Evolutionary conservation across 2,113 vertebrate genomes (phyloP).

Genomic region (Saiga tatarica): DNA sequence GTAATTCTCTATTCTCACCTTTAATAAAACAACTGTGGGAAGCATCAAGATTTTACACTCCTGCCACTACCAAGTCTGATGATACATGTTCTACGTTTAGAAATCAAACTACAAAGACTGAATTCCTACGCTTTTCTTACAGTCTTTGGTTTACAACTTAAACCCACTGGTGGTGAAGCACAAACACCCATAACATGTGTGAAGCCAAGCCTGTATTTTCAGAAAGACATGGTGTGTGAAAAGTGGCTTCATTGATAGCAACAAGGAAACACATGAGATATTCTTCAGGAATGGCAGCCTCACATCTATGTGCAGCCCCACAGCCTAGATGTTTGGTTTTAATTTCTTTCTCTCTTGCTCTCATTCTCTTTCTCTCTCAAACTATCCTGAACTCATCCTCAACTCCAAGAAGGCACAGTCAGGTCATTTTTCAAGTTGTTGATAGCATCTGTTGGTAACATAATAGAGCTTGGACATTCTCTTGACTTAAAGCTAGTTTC

Average conservation of each 20-base stretch:
- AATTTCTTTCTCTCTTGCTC: background rate
- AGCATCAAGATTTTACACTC: conserved; percentile 27
- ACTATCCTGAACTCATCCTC: background rate
- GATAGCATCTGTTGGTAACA: background rate
- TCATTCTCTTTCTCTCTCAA: background rate
- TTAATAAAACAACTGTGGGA: conserved; percentile 43
- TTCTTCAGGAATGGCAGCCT: background rate
- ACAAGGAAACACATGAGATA: background rate
- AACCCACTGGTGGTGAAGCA: background rate
- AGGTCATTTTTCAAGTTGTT: background rate
- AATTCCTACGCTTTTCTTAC: background rate
- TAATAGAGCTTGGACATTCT: background rate
- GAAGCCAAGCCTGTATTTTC: background rate
- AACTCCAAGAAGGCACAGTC: background rate
- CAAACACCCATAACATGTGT: background rate
- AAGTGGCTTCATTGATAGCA: background rate
- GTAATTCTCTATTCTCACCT: conserved; percentile 9
- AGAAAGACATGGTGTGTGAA: background rate
- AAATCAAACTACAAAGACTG: background rate
- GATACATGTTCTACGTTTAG: background rate
- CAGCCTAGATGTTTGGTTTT: background rate
- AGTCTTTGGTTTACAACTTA: conserved; percentile 29
- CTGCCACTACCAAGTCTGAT: conserved; percentile 10
- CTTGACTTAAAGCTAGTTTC: background rate
- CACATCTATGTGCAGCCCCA: background rate